Conservation (phyloP, 2,797 vertebrate genomes). For the Agapornis canus region DNA sequence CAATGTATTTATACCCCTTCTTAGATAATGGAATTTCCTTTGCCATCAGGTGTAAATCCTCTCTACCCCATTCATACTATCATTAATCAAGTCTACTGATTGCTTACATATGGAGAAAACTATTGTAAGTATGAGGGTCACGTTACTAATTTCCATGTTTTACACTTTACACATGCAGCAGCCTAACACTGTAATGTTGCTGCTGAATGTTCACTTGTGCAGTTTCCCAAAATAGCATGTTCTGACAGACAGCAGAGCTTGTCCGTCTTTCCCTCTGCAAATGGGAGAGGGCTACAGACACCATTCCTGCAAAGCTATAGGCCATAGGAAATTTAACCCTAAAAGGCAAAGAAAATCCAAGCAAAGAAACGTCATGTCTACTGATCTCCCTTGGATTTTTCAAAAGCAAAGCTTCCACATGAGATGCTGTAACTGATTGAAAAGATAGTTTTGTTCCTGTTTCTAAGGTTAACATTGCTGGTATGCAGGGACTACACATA, state of each 20-base stretch:
- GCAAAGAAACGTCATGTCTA: background rate
- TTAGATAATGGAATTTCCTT: conserved; percentile 47
- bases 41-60: background rate
- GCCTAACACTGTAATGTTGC: background rate
- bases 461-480: background rate
- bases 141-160: background rate
- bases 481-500: background rate
- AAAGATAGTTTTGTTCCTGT: background rate
- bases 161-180: background rate
- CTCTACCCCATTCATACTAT: background rate
- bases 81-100: background rate
- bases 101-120: background rate
- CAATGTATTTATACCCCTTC: background rate
- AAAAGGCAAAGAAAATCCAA: conserved; percentile 2
- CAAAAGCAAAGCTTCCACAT: background rate
- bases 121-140: background rate
- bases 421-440: background rate
- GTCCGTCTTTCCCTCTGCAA: background rate
- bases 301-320: background rate
- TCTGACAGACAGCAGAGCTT: background rate
- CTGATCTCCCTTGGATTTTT: background rate
- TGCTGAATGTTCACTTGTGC: background rate
- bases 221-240: background rate
- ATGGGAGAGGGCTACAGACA: background rate
- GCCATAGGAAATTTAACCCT: background rate